Conservation (phyloP, 2,888 invertebrate species). For the Lasioglossum vierecki region DNA sequence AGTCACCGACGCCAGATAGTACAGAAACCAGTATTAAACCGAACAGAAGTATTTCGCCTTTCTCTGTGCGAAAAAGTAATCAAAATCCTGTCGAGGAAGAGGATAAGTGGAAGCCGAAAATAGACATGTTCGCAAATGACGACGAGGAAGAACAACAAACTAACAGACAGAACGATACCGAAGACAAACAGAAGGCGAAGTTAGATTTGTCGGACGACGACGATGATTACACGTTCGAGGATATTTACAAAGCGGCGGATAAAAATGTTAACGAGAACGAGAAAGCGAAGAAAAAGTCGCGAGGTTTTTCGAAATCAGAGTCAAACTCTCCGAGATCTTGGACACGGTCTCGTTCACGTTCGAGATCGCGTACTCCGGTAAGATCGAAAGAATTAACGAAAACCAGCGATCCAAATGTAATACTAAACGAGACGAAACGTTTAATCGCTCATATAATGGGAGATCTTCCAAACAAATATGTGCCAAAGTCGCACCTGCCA, state of each 20-base stretch:
- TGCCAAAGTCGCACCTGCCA: constrained; percentile 75
- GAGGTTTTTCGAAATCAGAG: constrained; percentile 69
- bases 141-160: constrained; percentile 73
- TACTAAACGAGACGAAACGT: constrained; percentile 86
- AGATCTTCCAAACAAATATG: constrained; percentile 84
- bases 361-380: constrained; percentile 70
- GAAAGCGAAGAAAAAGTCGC: constrained; percentile 86
- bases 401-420: constrained; percentile 81
- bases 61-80: constrained; percentile 84
- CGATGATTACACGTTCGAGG: constrained; percentile 93
- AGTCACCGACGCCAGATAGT: constrained; percentile 67
- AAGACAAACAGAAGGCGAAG: constrained; percentile 81
- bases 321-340: constrained; percentile 76
- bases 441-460: constrained; percentile 88
- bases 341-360: constrained; percentile 78
- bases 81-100: constrained; percentile 83
- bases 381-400: constrained; percentile 70
- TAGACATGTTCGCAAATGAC: constrained; percentile 82
- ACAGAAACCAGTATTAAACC: constrained; percentile 41
- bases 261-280: constrained; percentile 89
- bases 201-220: constrained; percentile 89
- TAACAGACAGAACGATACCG: constrained; percentile 60
- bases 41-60: constrained; percentile 84
- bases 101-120: constrained; percentile 81
- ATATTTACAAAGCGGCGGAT: constrained; percentile 91